A percentile compares a stretch with the other conserved stretches of the same genome.
Evolutionary conservation across 2,888 invertebrate genomes (phyloP).

Genomic region (Drosophila stalkeri): DNA sequence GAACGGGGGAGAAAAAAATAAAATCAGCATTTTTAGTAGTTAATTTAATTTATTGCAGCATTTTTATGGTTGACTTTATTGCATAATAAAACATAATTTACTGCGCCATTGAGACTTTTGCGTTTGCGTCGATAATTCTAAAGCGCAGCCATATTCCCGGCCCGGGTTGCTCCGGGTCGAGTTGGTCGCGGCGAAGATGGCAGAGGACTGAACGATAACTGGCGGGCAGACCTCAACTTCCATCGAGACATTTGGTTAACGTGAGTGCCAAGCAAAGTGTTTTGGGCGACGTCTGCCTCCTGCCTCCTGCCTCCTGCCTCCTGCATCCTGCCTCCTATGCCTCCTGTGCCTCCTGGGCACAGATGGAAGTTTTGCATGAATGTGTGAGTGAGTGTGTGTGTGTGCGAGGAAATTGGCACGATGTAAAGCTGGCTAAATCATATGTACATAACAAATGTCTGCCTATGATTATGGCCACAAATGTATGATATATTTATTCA

Average conservation of each 20-base stretch:
- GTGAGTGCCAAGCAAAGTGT: not conserved
- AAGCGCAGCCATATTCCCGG: conserved; percentile 69
- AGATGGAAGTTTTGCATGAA: conserved; percentile 28
- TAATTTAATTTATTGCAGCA: conserved; percentile 86
- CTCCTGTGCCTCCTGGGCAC: conserved; percentile 37
- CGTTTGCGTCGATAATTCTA: conserved; percentile 78
- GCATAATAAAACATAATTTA: conserved; percentile 86
- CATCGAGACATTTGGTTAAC: conserved; percentile 40
- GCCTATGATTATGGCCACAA: conserved; percentile 40
- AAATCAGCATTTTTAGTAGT: conserved; percentile 85
- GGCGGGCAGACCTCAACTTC: conserved; percentile 23
- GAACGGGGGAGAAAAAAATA: conserved; percentile 67
- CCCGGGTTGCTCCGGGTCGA: not conserved
- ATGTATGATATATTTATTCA: too few relatives aligned
- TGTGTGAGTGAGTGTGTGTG: not conserved
- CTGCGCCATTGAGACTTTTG: conserved; percentile 84
- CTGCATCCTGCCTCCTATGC: not conserved
- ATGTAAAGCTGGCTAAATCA: conserved; percentile 1
- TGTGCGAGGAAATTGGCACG: not conserved
- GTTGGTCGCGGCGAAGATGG: not conserved
- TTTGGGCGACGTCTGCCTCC: conserved; percentile 21
- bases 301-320: not conserved
- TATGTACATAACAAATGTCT: conserved; percentile 26
- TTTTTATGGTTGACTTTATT: conserved; percentile 86
- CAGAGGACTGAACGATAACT: conserved; percentile 10